phyloP scores from a whole-genome alignment of 2,113 vertebrate species.

The Cheirogaleus medius region DNA sequence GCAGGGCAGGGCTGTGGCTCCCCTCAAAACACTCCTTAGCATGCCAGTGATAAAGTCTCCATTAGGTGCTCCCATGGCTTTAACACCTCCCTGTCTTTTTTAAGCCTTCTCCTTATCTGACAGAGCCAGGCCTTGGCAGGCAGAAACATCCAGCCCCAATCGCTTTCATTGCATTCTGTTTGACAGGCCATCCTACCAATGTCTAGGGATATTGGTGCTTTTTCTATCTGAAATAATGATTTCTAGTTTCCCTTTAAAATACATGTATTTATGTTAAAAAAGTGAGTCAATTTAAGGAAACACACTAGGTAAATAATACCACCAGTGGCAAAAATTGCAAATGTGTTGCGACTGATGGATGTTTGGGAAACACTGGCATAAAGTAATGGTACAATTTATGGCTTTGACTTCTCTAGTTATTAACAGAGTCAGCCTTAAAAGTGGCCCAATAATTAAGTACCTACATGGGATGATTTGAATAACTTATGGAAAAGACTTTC shows the following conservation, averaged over 20 bases:
- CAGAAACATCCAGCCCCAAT: neutral
- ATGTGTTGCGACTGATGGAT: neutral
- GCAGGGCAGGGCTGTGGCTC: neutral
- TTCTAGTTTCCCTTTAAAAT: constrained; percentile 39
- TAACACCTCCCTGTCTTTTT: neutral
- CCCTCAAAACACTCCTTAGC: neutral
- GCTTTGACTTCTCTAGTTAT: neutral
- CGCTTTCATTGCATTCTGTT: neutral
- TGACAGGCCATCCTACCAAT: neutral
- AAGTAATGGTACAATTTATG: neutral
- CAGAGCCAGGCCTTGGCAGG: neutral
- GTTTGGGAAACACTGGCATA: neutral
- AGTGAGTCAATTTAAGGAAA: constrained; percentile 21
- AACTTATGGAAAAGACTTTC: neutral
- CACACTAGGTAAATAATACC: neutral
- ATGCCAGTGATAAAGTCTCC: neutral
- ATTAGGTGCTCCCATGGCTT: neutral
- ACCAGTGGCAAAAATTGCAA: neutral
- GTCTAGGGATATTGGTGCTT: neutral
- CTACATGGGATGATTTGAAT: neutral
- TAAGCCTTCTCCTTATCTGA: constrained; percentile 26
- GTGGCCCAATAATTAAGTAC: neutral
- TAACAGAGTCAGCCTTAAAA: neutral
- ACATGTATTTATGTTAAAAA: constrained; percentile 19
- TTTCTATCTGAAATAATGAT: constrained; percentile 41